Evolutionary conservation across 2,797 vertebrate genomes (phyloP), one percentile per base, ranked within the genome.

Genomic region (Sebastes diaconus): DNA sequence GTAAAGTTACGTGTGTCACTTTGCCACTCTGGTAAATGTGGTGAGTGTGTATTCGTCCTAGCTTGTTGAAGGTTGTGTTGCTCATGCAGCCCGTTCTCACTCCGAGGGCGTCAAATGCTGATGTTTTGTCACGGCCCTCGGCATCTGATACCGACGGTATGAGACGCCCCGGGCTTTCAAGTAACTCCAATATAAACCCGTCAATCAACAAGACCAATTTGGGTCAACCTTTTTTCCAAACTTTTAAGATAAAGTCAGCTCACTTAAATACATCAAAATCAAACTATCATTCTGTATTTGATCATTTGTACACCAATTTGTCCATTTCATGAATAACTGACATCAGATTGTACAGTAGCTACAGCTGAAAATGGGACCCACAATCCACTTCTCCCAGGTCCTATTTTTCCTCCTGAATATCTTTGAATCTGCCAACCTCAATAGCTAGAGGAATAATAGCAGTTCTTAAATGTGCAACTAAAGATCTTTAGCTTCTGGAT

Each of bases 1-100:
- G 57, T 76, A 63, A 76, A 57, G 59, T 67, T 58, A 30, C 30
- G 9, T 39, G 65, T 79, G 77, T 84, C 69, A 54, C 54, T 63
- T 65, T 66, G 60, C 66, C 72, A 36, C 61, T 39, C 39, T 72
- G 54, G 39, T 64, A 22, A 50, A 75, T 32, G 70, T 71, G 25
- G 32, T 24, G 14, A 50, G 55, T 58, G 64, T 83, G 75, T 79
- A 65, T 68, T 64, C 7, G 32, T 36, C 50, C 42, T 3, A 18
- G 55, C 20, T 67, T 81, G 30, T 79, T 61, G 39, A 10, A 75
- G 5, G 57, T 71, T 46, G 63, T 14, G 27, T 63, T 66, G 34
- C 6, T 63, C 34, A 2, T 30, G 61, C 42, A 46, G 16, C 42
- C 42, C 16, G 42, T 46, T 46, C 42, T 46, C 42, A 46, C 42